Evolutionary conservation across 2,888 invertebrate genomes (phyloP), one percentile per base, ranked within the genome.

Genomic region (Hypercompe scribonia): DNA sequence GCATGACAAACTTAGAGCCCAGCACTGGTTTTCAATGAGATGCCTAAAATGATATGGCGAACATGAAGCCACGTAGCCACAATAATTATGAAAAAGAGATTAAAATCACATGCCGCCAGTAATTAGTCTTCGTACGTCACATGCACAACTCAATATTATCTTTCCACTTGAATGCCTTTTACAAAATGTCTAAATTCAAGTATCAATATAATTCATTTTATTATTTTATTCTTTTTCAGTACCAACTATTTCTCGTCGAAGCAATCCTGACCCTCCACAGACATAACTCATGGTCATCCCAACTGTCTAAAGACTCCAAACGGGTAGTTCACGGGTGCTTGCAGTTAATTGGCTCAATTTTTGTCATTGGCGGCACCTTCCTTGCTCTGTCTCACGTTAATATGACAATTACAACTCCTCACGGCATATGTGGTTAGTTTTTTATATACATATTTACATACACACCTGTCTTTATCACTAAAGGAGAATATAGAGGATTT

Each of bases 261-360:
- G 94, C 95, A 31, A 90, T 96, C 18, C 82, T 96, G 72, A 94
- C 95, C 2, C 88, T 96, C 7, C 94, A 96, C 79, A 88, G 90
- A 39, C 95, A 96, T 83, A 96, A 96, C 86, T 92, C 95, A 39
- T 96, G 96, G 96, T 95, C 96, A 0, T 90, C 88, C 71, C 93
- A 94, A 78, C 84, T 96, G 70, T 91, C 93, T 2, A 88, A 86
- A 31, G 94, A 95, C 67, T 92, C 90, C 31, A 94, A 93, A 78
- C 90, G 93, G 31, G 90, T 94, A 7, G 88, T 96, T 1, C 96
- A 96, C 81, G 96, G 96, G 81, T 92, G 96, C 71, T 89, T 96
- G 11, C 96, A 96, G 79, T 89, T 95, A 1, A 88, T 96, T 10
- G 96, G 96, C 0, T 88, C 96, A 0, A 64, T 94, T 31, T 94